Base-by-base conservation (phyloP, 1,140 invertebrate genomes). In the Megalopta genalis region DNA sequence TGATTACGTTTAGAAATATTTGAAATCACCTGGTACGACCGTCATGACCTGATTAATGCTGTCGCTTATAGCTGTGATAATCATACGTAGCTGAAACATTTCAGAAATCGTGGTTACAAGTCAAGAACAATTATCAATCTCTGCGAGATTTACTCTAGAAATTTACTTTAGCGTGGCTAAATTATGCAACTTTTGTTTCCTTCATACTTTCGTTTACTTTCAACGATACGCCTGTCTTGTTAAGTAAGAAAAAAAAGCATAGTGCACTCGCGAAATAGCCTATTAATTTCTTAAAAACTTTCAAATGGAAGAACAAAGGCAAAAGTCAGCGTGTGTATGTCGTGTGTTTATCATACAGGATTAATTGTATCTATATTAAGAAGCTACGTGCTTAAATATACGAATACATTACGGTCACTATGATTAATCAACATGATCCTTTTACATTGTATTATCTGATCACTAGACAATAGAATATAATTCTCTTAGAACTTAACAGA, bases 51-150 rank as follows among this genome's bases (percentile, higher is more conserved):
- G 81, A 80, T 64, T 59, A 85, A 84, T 72, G 72, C 14, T 77
- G 63, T 81, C 63, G 71, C 74, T 84, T 81, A 85, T 52, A 60
- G 83, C 59, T 52, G 64, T 60, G 67, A 84, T 72, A 65, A 76
- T 80, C 39, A 80, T 63, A 63, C n/a, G 77, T 80, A 84, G 63
- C 82, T 84, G 83, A 84, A 84, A 84, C 82, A 84, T 80, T 83
- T 84, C 68, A 67, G 57, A 73, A 84, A 54, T 77, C 49, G 59
- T 84, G n/a, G 54, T 84, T 84, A 81, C 12, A 76, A 59, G 72
- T 62, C 37, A 23, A 65, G 18, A 16, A 52, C 42, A 21, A 79
- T 78, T 52, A 42, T 21, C 54, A 23, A 68, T 68, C 49, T 68
- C 49, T 23, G 49, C 27, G 14, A 21, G 21, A 27, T n/a, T n/a